Base-by-base conservation (phyloP, 2,113 vertebrate species). In the Podarcis muralis region DNA sequence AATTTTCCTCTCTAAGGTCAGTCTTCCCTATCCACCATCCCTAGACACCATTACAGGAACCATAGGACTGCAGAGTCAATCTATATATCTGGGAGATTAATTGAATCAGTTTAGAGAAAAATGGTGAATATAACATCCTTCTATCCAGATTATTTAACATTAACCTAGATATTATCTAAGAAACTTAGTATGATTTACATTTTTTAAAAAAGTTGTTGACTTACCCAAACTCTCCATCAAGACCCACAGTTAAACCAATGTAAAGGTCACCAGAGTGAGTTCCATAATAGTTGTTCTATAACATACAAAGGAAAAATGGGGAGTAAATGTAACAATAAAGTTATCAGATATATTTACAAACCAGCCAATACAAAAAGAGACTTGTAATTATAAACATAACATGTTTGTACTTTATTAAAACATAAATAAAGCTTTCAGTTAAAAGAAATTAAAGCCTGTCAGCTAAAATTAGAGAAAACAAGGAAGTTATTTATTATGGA, bases 151-250 rank as follows among this genome's bases (percentile, higher is more conserved):
- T 48, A 71, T 71, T 71, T 27, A 27, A 71, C n/a, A 71, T n/a
- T n/a, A 71, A 62, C 59, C 27, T n/a, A 71, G 3, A n/a, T 71
- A 48, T 48, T 48, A 30, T 71, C n/a, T 71, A 71, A 69, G 68
- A 69, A 71, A 71, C 30, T 48, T 48, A 48, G 11, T 78, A 27
- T 0, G 43, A 69, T 40, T 35, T 27, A 59, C 0, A 90, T 84
- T 68, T 16, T 57, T 53, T 2, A 16, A 74, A 74, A 74, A 48
- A 48, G 32, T 1, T 2, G 87, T 91, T 90, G 92, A 98, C 98
- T 97, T 97, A 99, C 98, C 81, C 92, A 57, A 99, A 98, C 0
- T 98, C 98, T 93, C 96, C 98, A 95, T 99, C 98, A 94, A 99
- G 95, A 92, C 97, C 97, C 86, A 99, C 96, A 20, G 92, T 95